Conservation (phyloP, 1,140 invertebrate species). For the Periplaneta americana region DNA sequence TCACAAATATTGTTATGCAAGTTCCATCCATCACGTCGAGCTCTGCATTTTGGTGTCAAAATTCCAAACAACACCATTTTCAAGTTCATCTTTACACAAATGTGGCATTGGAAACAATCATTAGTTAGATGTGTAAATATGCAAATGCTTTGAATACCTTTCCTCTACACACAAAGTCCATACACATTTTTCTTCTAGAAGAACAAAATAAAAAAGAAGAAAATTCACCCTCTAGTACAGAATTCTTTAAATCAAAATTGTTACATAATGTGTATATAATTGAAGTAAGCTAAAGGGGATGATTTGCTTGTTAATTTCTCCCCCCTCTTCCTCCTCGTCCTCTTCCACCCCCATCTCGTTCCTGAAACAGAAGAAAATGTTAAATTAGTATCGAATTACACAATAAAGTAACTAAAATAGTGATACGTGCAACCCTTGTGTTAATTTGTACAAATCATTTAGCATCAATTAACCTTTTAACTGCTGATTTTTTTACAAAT, state of each 20-base stretch:
- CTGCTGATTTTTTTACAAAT: no score
- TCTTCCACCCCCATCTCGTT: conserved; percentile 34
- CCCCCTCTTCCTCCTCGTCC: conserved; percentile 18
- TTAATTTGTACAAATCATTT: no score
- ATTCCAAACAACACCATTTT: neutral
- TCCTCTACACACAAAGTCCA: conserved; percentile 3
- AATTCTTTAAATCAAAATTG: conserved; percentile 12
- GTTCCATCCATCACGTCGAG: neutral
- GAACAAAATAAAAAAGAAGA: conserved; percentile 10
- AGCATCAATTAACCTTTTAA: no score
- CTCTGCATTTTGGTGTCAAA: neutral
- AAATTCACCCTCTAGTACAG: conserved; percentile 17
- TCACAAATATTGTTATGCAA: neutral
- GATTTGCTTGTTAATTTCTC: conserved; percentile 10
- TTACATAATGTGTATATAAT: conserved; percentile 4
- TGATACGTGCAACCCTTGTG: no score
- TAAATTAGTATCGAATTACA: no score
- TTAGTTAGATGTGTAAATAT: conserved; percentile 2
- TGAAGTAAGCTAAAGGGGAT: conserved; percentile 11
- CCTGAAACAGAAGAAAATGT: conserved; percentile 32
- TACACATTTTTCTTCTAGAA: conserved; percentile 2
- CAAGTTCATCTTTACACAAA: neutral
- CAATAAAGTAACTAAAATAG: no score
- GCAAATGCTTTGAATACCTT: conserved; percentile 6
- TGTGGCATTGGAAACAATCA: neutral